Percentiles rank a stretch among this genome's conserved stretches.
Evolutionary conservation across 2,797 vertebrate genomes (phyloP).

Genomic region (Argentina silus): DNA sequence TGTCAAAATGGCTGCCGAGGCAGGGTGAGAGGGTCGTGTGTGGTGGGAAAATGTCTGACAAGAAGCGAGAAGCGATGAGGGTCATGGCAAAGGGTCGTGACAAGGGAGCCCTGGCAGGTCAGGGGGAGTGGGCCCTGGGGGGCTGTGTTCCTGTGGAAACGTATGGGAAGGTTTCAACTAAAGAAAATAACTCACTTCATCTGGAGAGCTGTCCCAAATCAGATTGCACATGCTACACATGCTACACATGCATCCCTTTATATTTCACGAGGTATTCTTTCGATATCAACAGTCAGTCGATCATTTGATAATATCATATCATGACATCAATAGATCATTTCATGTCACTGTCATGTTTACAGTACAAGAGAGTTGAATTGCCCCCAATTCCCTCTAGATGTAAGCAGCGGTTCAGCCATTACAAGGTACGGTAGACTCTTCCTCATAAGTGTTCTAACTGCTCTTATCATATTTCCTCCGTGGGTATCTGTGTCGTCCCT

Average conservation of each 20-base stretch:
- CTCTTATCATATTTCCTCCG: constrained; percentile 65
- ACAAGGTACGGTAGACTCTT: constrained; percentile 42
- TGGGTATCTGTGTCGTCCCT: constrained; percentile 61
- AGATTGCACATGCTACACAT: neutral
- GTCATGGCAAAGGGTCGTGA: constrained; percentile 54
- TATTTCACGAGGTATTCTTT: neutral
- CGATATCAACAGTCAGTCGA: neutral
- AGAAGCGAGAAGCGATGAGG: constrained; percentile 64
- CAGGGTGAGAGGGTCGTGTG: constrained; percentile 24
- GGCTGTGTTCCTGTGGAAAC: constrained; percentile 28
- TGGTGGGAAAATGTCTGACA: constrained; percentile 62
- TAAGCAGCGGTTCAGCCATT: constrained; percentile 32
- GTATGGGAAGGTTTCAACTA: constrained; percentile 19
- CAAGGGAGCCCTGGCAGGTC: constrained; percentile 37
- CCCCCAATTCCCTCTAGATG: constrained; percentile 34
- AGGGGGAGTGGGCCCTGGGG: constrained; percentile 42
- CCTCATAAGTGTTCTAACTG: constrained; percentile 59
- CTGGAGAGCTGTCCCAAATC: constrained; percentile 9
- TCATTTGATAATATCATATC: constrained; percentile 16
- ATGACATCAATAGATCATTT: neutral
- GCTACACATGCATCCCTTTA: neutral
- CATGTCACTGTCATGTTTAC: constrained; percentile 14
- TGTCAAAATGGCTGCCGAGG: constrained; percentile 39
- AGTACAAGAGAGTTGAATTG: neutral
- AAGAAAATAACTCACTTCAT: constrained; percentile 53